Conservation (phyloP, 2,888 invertebrate genomes). For the Cephus pulcher region DNA sequence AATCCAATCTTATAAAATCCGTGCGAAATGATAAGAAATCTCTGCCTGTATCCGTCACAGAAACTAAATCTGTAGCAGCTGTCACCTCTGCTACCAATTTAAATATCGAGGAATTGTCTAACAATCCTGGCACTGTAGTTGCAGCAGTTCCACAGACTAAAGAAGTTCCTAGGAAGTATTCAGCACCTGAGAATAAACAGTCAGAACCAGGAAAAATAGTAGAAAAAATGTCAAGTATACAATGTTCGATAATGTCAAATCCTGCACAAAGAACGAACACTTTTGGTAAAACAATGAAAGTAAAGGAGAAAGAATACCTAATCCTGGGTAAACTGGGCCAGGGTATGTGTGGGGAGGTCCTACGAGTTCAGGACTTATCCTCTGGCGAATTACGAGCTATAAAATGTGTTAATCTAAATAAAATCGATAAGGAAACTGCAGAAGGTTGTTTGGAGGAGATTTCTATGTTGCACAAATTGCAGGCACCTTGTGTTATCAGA, state of each 20-base stretch:
- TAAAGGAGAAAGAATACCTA: constrained; percentile 81
- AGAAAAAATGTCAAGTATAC: constrained; percentile 33
- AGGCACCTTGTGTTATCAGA: constrained; percentile 85
- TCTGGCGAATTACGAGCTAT: constrained; percentile 76
- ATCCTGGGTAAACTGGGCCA: constrained; percentile 82
- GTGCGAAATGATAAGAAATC: too few species aligned
- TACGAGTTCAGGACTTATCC: constrained; percentile 76
- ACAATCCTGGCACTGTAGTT: too few species aligned
- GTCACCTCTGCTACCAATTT: too few species aligned
- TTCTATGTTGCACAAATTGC: constrained; percentile 81
- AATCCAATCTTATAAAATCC: neutral
- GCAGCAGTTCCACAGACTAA: neutral
- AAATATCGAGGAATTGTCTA: too few species aligned
- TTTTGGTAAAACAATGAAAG: constrained; percentile 68
- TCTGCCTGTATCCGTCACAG: too few species aligned
- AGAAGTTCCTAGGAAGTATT: constrained; percentile 10
- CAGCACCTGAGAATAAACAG: constrained; percentile 11
- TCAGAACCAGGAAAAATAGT: constrained; percentile 19
- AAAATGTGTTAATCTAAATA: constrained; percentile 85
- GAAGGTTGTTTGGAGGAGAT: constrained; percentile 92
- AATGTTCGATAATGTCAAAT: constrained; percentile 34
- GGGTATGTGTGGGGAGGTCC: constrained; percentile 93
- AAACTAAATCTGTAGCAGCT: neutral
- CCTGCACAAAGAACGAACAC: constrained; percentile 32
- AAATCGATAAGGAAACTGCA: constrained; percentile 76